Conservation (phyloP, 2,888 invertebrate species). For the Melanargia galathea region DNA sequence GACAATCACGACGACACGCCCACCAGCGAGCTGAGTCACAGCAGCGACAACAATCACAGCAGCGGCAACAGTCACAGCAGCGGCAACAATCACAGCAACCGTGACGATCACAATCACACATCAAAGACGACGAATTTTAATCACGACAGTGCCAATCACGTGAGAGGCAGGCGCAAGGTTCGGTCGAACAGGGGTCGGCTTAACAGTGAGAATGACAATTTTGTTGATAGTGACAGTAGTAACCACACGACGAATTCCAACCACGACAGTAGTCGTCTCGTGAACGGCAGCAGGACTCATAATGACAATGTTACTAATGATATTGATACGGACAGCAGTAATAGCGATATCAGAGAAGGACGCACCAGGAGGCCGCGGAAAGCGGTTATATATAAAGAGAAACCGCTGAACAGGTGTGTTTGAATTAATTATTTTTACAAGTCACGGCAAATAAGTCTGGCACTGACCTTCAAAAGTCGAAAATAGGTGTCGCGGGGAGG, state of each 20-base stretch:
- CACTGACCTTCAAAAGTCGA: too few species aligned
- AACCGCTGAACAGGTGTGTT: constrained; percentile 64
- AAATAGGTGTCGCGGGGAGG: too few species aligned
- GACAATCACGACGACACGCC: background rate
- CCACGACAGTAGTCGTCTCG: constrained; percentile 27
- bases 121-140: background rate
- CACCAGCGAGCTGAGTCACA: constrained; percentile 18
- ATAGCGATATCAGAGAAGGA: constrained; percentile 47
- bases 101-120: background rate
- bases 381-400: constrained; percentile 69
- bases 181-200: background rate
- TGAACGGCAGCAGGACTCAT: constrained; percentile 22
- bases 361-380: constrained; percentile 59
- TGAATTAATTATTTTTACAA: background rate
- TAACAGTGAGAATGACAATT: constrained; percentile 21
- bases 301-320: constrained; percentile 46
- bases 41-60: background rate
- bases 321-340: constrained; percentile 43
- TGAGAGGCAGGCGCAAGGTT: constrained; percentile 13
- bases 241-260: too few species aligned
- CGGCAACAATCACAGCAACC: background rate
- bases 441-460: too few species aligned
- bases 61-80: background rate
- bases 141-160: background rate
- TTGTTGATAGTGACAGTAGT: too few species aligned